phyloP scores from a whole-genome alignment of 1,140 invertebrate genomes.

The Drosophila mayri region DNA sequence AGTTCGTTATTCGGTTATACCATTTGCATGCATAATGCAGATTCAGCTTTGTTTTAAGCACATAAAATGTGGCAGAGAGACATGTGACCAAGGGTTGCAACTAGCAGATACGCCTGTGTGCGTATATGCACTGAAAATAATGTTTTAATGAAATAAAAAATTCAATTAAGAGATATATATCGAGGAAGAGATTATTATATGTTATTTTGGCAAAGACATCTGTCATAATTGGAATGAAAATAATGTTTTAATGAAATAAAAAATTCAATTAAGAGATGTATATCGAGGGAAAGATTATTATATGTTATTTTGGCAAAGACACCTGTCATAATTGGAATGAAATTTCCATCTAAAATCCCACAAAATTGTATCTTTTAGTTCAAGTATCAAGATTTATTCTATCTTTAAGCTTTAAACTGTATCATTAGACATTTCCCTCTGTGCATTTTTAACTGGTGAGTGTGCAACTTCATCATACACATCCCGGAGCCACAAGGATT shows the following conservation, averaged over 20 bases:
- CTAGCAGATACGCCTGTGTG: slow-evolving; percentile 19
- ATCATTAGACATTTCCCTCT: slow-evolving; percentile 8
- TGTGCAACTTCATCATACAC: slow-evolving; percentile 47
- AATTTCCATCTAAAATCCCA: neutral
- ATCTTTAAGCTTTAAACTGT: neutral
- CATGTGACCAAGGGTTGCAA: slow-evolving; percentile 39
- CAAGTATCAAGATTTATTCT: neutral
- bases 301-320: neutral
- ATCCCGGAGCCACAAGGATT: slow-evolving; percentile 50
- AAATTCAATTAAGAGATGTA: neutral
- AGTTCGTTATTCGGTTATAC: slow-evolving; percentile 78
- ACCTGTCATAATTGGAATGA: no score
- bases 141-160: no score
- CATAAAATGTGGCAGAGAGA: slow-evolving; percentile 39
- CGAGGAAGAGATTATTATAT: neutral
- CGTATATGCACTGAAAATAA: slow-evolving; percentile 1
- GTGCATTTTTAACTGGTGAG: slow-evolving; percentile 10
- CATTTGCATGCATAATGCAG: slow-evolving; percentile 79
- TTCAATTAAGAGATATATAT: neutral
- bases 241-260: neutral
- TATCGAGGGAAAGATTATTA: neutral
- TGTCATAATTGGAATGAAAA: neutral
- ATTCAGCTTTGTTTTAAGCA: slow-evolving; percentile 57
- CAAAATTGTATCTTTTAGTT: neutral
- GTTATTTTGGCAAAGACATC: neutral